These are phyloP conservation scores for Chlorospingus flavigularis DNA, from an alignment of 2,797 vertebrate species.

Conservation along the genomic window DNA sequence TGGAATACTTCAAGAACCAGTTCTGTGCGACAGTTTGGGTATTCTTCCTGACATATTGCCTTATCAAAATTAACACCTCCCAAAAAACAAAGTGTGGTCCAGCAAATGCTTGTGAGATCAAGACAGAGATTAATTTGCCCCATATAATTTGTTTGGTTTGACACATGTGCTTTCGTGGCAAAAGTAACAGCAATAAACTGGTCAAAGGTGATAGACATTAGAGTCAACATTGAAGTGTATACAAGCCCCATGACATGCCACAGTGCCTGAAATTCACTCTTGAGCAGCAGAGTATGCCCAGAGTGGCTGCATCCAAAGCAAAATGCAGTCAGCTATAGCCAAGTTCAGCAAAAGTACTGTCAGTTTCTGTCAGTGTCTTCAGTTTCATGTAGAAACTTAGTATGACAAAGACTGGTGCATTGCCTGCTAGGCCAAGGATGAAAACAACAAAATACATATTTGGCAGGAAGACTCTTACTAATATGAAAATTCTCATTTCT, in stretches of 20 bases:
- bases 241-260: constrained; percentile 45
- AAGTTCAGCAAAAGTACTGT: constrained; percentile 66
- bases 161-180: constrained; percentile 49
- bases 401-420: constrained; percentile 57
- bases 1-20: constrained; percentile 14
- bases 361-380: constrained; percentile 45
- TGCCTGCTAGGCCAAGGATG: constrained; percentile 58
- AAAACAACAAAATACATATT: constrained; percentile 52
- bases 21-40: background rate
- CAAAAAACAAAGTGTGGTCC: constrained; percentile 62
- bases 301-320: constrained; percentile 70
- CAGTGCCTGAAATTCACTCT: constrained; percentile 49
- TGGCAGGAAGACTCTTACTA: constrained; percentile 54
- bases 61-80: background rate
- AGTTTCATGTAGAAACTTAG: constrained; percentile 60
- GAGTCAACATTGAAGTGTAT: constrained; percentile 68
- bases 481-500: background rate
- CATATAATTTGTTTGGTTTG: constrained; percentile 8
- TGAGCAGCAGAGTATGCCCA: constrained; percentile 49
- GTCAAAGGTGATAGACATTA: constrained; percentile 66
- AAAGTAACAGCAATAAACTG: constrained; percentile 61
- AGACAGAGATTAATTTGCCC: constrained; percentile 31
- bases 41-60: background rate
- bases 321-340: constrained; percentile 65
- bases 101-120: constrained; percentile 41